Evolutionary conservation across 2,888 invertebrate species (phyloP), one percentile per base, ranked within the genome.

Genomic region (Sphaerophoria rueppellii): DNA sequence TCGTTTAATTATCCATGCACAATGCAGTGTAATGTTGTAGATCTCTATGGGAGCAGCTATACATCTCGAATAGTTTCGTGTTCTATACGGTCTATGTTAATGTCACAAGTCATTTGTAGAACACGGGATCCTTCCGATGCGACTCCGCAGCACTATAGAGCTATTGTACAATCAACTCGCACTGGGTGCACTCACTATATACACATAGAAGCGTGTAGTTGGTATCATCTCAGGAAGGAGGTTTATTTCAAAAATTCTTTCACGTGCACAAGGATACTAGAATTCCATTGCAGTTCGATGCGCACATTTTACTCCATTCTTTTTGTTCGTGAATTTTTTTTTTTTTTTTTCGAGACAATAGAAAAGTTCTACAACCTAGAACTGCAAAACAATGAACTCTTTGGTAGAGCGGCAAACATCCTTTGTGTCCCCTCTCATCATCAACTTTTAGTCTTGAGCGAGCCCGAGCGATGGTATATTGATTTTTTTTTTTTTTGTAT

Each of bases 231-330:
- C 52, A 67, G 67, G 67, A 67, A 54, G 69, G 69, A 74, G 82
- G 73, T 69, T 70, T 81, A 63, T 73, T 81, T 81, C 70, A 85
- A 77, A 65, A 85, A 85, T 85, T 85, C 85, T 76, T 85, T 85
- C 85, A 85, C 85, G 81, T 85, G 72, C 81, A 81, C 77, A 76
- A 77, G 81, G 85, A 85, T 85, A 85, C 85, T 77, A 54, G 70
- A 85, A 85, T 85, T 81, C 70, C 73, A 81, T 85, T 85, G 85
- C 80, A 85, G 85, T 85, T 85, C 85, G 85, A 81, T 85, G 85
- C 85, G 81, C 85, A 81, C 85, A 85, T 81, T 85, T 85, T 77
- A 67, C 61, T 75, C 50, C 48, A 55, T 67, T 61, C 58, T 48
- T 58, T 69, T 61, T 71, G 52, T 71, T 61, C 35, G 52, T 67